A percentile compares a stretch with the other conserved stretches of the same genome.
phyloP scores from a whole-genome alignment of 2,797 vertebrate genomes.

The Acrocephalus scirpaceus region DNA sequence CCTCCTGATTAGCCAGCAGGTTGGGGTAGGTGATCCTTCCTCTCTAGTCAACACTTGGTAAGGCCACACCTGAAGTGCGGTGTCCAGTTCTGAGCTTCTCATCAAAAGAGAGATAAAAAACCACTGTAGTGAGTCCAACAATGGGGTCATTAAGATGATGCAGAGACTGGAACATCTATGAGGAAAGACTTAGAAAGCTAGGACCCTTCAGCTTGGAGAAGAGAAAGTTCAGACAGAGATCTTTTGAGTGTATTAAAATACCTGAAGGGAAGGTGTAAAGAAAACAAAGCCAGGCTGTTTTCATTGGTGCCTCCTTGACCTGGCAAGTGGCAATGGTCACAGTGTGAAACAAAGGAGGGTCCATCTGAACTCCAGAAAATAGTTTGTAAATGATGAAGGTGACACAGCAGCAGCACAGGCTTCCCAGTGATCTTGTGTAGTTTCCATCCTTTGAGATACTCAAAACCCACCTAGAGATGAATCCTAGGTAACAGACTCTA shows the following conservation, averaged over 20 bases:
- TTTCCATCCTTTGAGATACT: neutral
- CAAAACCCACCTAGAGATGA: neutral
- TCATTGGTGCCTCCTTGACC: neutral
- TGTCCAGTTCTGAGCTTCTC: neutral
- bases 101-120: neutral
- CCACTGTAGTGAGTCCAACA: neutral
- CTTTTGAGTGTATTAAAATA: neutral
- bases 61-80: neutral
- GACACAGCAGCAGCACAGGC: neutral
- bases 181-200: neutral
- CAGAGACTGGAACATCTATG: neutral
- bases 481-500: neutral
- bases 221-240: neutral
- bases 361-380: neutral
- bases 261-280: neutral
- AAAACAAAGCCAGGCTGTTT: neutral
- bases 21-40: rapidly evolving
- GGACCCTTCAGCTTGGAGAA: neutral
- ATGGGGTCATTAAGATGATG: neutral
- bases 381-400: neutral
- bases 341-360: neutral
- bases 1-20: neutral
- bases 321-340: neutral
- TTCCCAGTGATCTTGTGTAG: neutral
- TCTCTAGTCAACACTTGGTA: neutral